Conservation (phyloP, 2,113 vertebrate species). For the Tragulus kanchil region DNA sequence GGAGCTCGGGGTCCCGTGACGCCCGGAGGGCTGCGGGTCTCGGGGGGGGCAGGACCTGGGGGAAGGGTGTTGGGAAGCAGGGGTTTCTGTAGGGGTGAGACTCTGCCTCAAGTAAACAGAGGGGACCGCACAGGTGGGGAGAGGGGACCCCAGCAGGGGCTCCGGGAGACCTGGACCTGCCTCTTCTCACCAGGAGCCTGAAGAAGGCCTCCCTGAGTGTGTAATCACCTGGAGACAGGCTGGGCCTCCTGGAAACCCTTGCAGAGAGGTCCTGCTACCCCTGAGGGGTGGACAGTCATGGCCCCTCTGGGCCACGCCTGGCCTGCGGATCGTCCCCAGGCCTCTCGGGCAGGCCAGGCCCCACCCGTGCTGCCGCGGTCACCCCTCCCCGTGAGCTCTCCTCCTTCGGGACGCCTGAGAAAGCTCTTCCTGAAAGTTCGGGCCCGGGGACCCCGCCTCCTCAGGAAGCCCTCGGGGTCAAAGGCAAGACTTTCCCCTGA, state of each 20-base stretch:
- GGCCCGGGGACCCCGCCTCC: fast-evolving
- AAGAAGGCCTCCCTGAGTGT: no score
- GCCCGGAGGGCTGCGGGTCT: not conserved
- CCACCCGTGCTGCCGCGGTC: fast-evolving
- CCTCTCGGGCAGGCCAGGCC: not conserved
- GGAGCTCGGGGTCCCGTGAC: not conserved
- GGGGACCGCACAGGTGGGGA: not conserved
- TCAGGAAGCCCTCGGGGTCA: not conserved
- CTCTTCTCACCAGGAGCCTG: fast-evolving
- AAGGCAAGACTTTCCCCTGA: fast-evolving
- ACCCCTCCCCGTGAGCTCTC: not conserved
- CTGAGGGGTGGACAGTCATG: no score
- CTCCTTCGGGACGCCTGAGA: fast-evolving
- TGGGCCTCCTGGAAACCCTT: not conserved
- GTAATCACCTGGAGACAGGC: not conserved
- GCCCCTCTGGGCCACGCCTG: not conserved
- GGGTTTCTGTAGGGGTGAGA: fast-evolving
- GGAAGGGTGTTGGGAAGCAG: no score
- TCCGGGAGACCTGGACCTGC: not conserved
- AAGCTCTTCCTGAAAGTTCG: not conserved
- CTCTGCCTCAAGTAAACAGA: not conserved
- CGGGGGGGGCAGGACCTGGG: no score
- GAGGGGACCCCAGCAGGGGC: not conserved
- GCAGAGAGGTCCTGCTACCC: fast-evolving
- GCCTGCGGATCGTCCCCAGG: not conserved